Conservation (phyloP, 1,140 invertebrate species). For the Vanessa atalanta region DNA sequence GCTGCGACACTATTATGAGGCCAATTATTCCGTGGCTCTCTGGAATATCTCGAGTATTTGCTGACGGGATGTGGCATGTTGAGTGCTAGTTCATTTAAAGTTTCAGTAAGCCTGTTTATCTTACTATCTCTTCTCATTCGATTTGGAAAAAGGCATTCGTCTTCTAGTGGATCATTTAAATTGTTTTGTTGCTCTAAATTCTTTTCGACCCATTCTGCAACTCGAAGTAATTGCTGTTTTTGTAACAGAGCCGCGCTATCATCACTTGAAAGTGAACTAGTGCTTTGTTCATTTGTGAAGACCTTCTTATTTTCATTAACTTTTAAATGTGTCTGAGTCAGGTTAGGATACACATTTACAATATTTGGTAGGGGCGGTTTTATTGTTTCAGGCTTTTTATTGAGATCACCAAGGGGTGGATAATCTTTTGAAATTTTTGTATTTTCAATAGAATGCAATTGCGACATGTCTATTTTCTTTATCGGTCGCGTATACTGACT, state of each 20-base stretch:
- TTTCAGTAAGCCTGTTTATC: constrained; percentile 66
- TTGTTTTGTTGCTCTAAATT: constrained; percentile 80
- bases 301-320: constrained; percentile 74
- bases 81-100: constrained; percentile 68
- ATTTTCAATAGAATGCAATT: constrained; percentile 72
- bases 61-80: constrained; percentile 76
- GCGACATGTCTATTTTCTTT: constrained; percentile 75
- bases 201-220: constrained; percentile 86
- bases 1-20: constrained; percentile 48
- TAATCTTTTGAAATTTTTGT: constrained; percentile 76
- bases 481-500: constrained; percentile 62
- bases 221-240: constrained; percentile 84
- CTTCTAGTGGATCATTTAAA: constrained; percentile 72
- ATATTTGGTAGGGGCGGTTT: constrained; percentile 60
- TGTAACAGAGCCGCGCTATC: constrained; percentile 79
- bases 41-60: constrained; percentile 67
- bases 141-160: constrained; percentile 62
- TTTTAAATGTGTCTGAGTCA: constrained; percentile 75
- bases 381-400: constrained; percentile 51
- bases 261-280: constrained; percentile 78
- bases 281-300: constrained; percentile 77
- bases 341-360: constrained; percentile 74
- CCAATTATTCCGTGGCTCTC: constrained; percentile 62
- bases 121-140: constrained; percentile 63
- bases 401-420: constrained; percentile 51